Percentiles rank a stretch among this genome's conserved stretches.
Conservation (phyloP, 64 coral and sea anemone genomes). For the Actinia equina region DNA sequence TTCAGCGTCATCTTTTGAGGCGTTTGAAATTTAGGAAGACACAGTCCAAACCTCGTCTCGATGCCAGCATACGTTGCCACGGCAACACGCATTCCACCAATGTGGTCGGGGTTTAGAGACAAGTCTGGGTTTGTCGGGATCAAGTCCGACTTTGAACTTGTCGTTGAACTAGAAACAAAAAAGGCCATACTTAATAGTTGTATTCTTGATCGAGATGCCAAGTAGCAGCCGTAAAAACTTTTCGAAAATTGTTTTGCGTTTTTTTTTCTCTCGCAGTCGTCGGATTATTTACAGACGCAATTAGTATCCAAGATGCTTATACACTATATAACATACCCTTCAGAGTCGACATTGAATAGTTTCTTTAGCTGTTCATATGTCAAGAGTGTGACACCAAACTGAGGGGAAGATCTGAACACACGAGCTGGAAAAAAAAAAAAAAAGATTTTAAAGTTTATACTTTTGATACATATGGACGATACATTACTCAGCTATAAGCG, state of each 20-base stretch:
- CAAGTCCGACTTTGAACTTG: constrained; percentile 50
- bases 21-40: constrained; percentile 81
- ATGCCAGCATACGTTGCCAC: constrained; percentile 97
- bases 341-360: constrained; percentile 78
- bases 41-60: constrained; percentile 97
- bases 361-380: constrained; percentile 88
- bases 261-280: too few species aligned
- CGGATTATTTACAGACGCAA: too few species aligned
- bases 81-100: constrained; percentile 91
- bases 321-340: constrained; percentile 50
- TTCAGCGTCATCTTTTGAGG: constrained; percentile 14
- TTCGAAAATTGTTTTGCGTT: too few species aligned
- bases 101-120: constrained; percentile 91
- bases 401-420: constrained; percentile 91
- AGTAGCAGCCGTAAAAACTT: too few species aligned
- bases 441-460: too few species aligned
- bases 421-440: constrained; percentile 65
- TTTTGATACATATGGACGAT: too few species aligned
- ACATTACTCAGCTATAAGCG: too few species aligned
- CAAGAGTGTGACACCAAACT: constrained; percentile 92
- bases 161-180: neutral
- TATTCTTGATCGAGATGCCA: too few species aligned
- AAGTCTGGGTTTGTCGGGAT: constrained; percentile 79
- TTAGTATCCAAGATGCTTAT: too few species aligned
- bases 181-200: neutral